Base-by-base conservation (phyloP, 2,888 invertebrate species). In the Diaperis boleti region DNA sequence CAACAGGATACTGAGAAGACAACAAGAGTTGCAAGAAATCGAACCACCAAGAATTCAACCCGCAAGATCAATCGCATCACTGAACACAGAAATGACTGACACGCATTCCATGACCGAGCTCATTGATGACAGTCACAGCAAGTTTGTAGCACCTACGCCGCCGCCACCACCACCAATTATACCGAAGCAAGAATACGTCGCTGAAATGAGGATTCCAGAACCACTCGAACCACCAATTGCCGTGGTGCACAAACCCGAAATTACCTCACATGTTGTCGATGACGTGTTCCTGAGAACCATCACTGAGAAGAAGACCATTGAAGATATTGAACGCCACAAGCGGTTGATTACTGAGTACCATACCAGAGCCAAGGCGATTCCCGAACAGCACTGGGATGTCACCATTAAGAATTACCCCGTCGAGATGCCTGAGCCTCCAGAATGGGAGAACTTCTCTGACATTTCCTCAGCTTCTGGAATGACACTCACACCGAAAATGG, bases 401-500 rank as follows among this genome's bases (percentile, higher is more conserved):
- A 93, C 92, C 39, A 94, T 95, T 66, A 85, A 90, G 37, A 94
- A 94, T 80, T 94, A 94, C 79, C 93, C 93, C 0, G 89, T 91
- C 0, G 88, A 91, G 33, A 85, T 85, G 57, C 81, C 77, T 1
- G 85, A 85, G 22, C 85, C 85, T 1, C 85, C 90, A 0, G 92
- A 92, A 75, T 95, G 95, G 93, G 94, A 94, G 82, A 93, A 92
- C 83, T 94, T 92, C 85, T 94, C 92, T 0, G 94, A 94, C 74
- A 92, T 92, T 59, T 94, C 92, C 63, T 92, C 92, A 13, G 91
- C 91, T 2, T 92, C 92, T 0, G 92, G 92, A 0, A 84, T 92
- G 80, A 92, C 92, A 0, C 81, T 92, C n/a, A 90, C 90, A 0
- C 90, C 91, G 3, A 90, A 91, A 77, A 87, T 89, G 80, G 89